Conservation (phyloP, 2,888 invertebrate species). For the Koerneria pararmatus region DNA sequence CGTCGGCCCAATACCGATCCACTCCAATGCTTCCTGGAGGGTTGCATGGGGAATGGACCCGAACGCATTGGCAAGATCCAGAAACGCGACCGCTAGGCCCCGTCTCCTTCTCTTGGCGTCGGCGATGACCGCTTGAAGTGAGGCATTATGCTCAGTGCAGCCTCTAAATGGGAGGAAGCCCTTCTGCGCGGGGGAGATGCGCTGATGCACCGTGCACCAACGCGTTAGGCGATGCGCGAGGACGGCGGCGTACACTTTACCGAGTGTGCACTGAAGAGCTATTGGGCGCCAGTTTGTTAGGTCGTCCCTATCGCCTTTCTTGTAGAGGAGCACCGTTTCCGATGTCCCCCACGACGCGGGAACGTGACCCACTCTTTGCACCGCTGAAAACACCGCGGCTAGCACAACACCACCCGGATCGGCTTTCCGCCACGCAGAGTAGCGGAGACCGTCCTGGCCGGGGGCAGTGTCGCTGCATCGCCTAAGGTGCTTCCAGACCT, state of each 20-base stretch:
- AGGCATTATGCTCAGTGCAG: conserved; percentile 30
- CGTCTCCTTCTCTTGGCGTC: conserved; percentile 18
- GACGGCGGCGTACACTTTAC: conserved; percentile 32
- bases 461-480: conserved; percentile 36
- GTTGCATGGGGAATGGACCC: conserved; percentile 50
- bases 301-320: conserved; percentile 33
- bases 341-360: conserved; percentile 34
- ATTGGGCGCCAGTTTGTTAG: conserved; percentile 50
- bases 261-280: conserved; percentile 30
- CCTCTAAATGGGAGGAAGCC: conserved; percentile 58
- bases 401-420: conserved; percentile 31
- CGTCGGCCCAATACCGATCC: too few relatives aligned
- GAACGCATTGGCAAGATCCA: conserved; percentile 61
- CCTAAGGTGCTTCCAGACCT: conserved; percentile 7
- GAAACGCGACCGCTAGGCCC: conserved; percentile 53
- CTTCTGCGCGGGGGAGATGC: conserved; percentile 53
- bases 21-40: too few relatives aligned
- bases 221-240: conserved; percentile 32
- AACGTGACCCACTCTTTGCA: conserved; percentile 9
- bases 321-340: conserved; percentile 40
- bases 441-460: conserved; percentile 42
- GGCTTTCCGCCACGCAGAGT: conserved; percentile 26
- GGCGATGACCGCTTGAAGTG: conserved; percentile 25
- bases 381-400: conserved; percentile 16
- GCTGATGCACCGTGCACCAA: conserved; percentile 29